Evolutionary conservation across 2,797 vertebrate genomes (phyloP), one percentile per base, ranked within the genome.

Genomic region (Dromococcyx pavoninus): DNA sequence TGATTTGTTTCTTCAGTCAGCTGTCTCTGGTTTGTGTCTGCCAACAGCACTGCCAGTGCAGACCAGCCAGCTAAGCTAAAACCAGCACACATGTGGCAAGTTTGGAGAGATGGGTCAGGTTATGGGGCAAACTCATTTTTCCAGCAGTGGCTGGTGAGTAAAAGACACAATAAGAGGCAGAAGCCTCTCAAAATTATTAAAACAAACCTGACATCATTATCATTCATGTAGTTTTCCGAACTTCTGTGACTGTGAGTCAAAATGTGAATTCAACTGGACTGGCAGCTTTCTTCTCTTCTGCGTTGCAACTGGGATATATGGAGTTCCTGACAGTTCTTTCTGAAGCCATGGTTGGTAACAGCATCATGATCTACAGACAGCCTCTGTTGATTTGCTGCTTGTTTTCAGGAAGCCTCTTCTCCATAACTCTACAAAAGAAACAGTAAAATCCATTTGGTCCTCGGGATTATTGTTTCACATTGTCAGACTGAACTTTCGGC

Each of bases 351-450:
- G 23, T 11, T 62, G 62, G 24, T 37, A 76, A 86, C 1, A 0
- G 10, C 33, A 62, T 21, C 43, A 32, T 1, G 1, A 33, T 1
- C 1, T n/a, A 54, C 32, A 22, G 1, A 9, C 14, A n/a, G 53
- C 58, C 41, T 76, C 79, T 75, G 23, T 17, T 51, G 62, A 65
- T 88, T 77, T 69, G 12, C 19, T 80, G 22, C 73, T 80, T 71
- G 22, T 74, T 96, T 91, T 92, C 72, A 61, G 73, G 85, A 89
- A 86, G 6, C 21, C 33, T 75, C 46, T 88, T 82, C 16, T 81
- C 53, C 50, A 50, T 0, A 0, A 33, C 33, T 86, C 53, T 64
- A 46, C 61, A 80, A 93, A 92, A 93, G 69, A 56, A 80, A 51
- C 75, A 46, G 60, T 41, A 93, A 88, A 96, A 91, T 50, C 61